These are phyloP conservation scores for Clarias laeviceps DNA, from an alignment of 2,797 vertebrate species.

Conservation along the genomic window DNA sequence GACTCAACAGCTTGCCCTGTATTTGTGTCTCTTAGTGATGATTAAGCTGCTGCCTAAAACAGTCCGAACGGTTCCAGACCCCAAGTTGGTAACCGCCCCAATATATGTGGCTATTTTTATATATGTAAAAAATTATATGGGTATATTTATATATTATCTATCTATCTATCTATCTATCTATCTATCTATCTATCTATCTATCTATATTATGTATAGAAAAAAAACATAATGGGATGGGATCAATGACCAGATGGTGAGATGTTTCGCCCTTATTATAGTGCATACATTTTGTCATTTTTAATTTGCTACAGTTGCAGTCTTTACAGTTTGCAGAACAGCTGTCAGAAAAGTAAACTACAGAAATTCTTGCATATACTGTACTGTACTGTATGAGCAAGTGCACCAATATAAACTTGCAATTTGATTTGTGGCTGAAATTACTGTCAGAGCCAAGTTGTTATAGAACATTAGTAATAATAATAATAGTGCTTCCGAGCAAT, in stretches of 20 bases:
- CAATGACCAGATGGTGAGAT: neutral
- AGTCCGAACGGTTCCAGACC: conserved; percentile 62
- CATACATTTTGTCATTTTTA: neutral
- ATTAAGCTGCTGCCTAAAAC: conserved; percentile 71
- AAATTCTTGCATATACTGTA: neutral
- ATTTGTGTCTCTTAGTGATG: conserved; percentile 71
- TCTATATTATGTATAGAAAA: neutral
- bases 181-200: neutral
- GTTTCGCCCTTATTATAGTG: conserved; percentile 32
- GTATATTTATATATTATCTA: no score
- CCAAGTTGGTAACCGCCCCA: conserved; percentile 57
- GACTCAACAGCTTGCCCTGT: conserved; percentile 70
- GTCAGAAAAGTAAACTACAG: neutral
- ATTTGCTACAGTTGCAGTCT: neutral
- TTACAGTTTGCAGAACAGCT: no score
- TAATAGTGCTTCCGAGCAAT: neutral
- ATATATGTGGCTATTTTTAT: conserved; percentile 50
- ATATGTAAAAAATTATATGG: no score
- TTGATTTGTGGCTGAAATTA: neutral
- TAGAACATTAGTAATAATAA: neutral
- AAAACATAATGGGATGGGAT: neutral
- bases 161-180: neutral
- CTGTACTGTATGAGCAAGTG: neutral
- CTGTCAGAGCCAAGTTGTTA: neutral
- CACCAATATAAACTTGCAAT: neutral